phyloP scores from a whole-genome alignment of 2,797 vertebrate genomes.

The Pipistrellus pipistrellus region DNA sequence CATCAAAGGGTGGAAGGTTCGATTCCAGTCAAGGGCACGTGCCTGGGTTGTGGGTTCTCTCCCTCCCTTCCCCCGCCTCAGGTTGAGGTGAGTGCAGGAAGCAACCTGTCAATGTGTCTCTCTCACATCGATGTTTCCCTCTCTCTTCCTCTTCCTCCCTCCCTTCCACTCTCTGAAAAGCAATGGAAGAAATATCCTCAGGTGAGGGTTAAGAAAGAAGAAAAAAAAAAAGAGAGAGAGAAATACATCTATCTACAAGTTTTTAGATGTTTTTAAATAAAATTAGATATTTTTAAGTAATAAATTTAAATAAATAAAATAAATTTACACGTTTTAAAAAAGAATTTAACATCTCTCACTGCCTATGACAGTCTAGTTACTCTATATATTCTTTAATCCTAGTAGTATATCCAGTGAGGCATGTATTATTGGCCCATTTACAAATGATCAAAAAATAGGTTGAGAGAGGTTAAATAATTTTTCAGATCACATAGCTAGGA shows the following conservation, averaged over 20 bases:
- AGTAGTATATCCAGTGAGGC: not conserved
- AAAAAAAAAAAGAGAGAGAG: not conserved
- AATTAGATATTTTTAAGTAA: constrained; percentile 46
- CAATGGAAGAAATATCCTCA: too few species aligned
- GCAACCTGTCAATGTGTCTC: too few species aligned
- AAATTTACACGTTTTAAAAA: constrained; percentile 41
- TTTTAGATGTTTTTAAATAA: constrained; percentile 18
- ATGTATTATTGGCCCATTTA: constrained; percentile 22
- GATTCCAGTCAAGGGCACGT: too few species aligned
- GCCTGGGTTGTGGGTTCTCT: too few species aligned
- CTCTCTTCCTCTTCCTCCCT: too few species aligned
- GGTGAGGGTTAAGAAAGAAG: not conserved
- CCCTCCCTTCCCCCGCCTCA: too few species aligned
- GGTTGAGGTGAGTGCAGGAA: too few species aligned
- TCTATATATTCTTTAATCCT: constrained; percentile 14
- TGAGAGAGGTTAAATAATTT: constrained; percentile 4
- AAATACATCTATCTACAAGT: not conserved
- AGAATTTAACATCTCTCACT: constrained; percentile 18
- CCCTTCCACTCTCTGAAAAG: too few species aligned
- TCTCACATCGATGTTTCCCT: too few species aligned
- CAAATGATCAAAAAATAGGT: not conserved
- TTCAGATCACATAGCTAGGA: not conserved
- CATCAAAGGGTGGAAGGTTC: too few species aligned
- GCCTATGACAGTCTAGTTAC: not conserved
- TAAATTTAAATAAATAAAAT: constrained; percentile 38